These are phyloP conservation scores for Gouania willdenowi DNA, from an alignment of 2,797 vertebrate species.

Conservation along the genomic window DNA sequence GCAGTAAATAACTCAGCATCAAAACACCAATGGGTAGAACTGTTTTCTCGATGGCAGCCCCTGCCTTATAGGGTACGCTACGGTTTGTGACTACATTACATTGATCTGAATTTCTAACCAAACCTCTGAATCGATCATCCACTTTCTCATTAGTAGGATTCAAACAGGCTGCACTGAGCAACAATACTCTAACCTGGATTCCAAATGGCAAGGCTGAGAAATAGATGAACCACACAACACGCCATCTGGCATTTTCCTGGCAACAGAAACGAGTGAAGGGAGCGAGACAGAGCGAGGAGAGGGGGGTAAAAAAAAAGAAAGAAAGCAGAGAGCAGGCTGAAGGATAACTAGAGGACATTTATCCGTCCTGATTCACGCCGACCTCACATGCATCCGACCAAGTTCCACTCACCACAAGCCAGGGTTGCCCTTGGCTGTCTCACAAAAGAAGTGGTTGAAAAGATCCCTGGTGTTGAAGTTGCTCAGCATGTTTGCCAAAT, in stretches of 20 bases:
- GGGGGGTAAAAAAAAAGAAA: not conserved
- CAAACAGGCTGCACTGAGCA: not conserved
- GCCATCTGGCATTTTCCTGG: too few relatives aligned
- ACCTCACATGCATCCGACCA: not conserved
- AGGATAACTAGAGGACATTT: not conserved
- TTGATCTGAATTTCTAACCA: too few relatives aligned
- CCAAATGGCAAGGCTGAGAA: not conserved
- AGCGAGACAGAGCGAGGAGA: not conserved
- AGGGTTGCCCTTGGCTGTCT: slow-evolving; percentile 79
- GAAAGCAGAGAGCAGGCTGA: not conserved
- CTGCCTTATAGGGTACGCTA: too few relatives aligned
- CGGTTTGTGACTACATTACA: too few relatives aligned
- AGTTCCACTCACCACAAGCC: slow-evolving; percentile 74
- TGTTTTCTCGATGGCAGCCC: not conserved
- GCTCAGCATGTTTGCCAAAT: slow-evolving; percentile 75
- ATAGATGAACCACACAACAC: not conserved
- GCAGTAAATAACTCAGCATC: slow-evolving; percentile 13
- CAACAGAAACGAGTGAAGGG: not conserved
- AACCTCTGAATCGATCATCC: too few relatives aligned
- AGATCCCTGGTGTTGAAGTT: slow-evolving; percentile 80
- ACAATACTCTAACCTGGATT: not conserved
- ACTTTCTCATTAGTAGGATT: not conserved
- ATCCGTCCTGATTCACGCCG: not conserved
- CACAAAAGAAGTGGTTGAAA: slow-evolving; percentile 80
- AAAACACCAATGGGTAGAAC: slow-evolving; percentile 11